Base-by-base conservation (phyloP, 2,797 vertebrate species). In the Tympanoctomys barrerae region DNA sequence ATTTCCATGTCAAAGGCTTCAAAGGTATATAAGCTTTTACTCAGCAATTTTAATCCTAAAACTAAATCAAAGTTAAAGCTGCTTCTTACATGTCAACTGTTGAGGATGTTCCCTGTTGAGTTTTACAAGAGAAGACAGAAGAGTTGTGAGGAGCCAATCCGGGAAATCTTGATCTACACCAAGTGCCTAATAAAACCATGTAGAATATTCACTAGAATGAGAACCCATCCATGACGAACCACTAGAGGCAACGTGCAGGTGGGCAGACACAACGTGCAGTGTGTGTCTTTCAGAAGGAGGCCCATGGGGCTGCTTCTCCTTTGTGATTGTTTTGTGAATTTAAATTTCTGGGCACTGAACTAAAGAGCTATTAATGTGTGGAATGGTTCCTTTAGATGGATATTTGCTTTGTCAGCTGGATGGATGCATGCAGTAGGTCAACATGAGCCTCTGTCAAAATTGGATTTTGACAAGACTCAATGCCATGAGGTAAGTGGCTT, bases 321-420 rank as follows among this genome's bases (percentile, higher is more conserved):
- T 46, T 22, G 28, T 77, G 54, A 61, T 36, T 91, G 92, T 75
- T 87, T 77, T 83, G 12, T 62, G 85, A 89, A 79, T 93, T 95
- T 84, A 91, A 46, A 88, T 46, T 92, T 89, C 5, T 46, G 33
- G 18, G 39, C n/a, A 79, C 39, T 14, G 57, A 84, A 39, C 31
- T 16, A 22, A 62, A 46, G 16, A 62, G n/a, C 49, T 89, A 82
- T 1, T 64, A 64, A 64, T 36, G 12, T 28, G 11, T 7, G 57
- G n/a, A 66, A 62, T 0, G 5, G 24, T 52, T 68, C 52, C 26
- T 52, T 78, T 86, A 33, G 71, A 52, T 46, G 39, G 62, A 88
- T 77, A 96, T 62, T 2, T 49, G 42, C 2, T 85, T 70, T 85
- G 88, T n/a, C 5, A 52, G 62, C 52, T 66, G 28, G 42, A 2